Evolutionary conservation across 2,888 invertebrate genomes (phyloP).

Genomic region (Spilarctia lutea): DNA sequence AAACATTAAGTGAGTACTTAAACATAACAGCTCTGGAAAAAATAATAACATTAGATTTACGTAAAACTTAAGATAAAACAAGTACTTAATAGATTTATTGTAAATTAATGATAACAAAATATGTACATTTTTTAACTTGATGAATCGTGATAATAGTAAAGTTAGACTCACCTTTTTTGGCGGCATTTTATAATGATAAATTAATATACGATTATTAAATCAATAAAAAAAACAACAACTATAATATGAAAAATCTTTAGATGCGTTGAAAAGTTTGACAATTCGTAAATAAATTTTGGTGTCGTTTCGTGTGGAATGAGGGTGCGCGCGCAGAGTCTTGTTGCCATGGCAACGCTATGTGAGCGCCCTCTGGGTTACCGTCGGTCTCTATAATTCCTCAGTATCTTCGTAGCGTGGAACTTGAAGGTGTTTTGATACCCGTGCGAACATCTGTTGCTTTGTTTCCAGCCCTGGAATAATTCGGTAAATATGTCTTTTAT

Average conservation of each 20-base stretch:
- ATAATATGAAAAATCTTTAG: slow-evolving; percentile 35
- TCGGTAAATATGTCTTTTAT: slow-evolving; percentile 17
- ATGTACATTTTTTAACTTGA: not conserved
- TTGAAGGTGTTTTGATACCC: slow-evolving; percentile 35
- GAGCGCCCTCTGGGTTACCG: slow-evolving; percentile 40
- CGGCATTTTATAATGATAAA: slow-evolving; percentile 62
- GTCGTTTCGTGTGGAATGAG: slow-evolving; percentile 41
- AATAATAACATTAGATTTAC: not conserved
- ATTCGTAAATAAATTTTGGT: slow-evolving; percentile 68
- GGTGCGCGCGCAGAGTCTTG: slow-evolving; percentile 77
- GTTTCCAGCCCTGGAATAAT: not conserved
- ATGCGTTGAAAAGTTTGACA: slow-evolving; percentile 62
- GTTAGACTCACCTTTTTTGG: slow-evolving; percentile 78
- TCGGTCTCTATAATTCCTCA: slow-evolving; percentile 23
- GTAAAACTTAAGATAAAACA: not conserved
- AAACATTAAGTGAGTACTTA: not conserved
- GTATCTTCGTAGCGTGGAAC: slow-evolving; percentile 26
- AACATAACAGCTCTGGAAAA: not conserved
- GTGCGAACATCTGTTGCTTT: slow-evolving; percentile 4
- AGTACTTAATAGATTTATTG: not conserved
- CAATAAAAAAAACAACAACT: slow-evolving; percentile 37
- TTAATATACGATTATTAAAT: slow-evolving; percentile 35
- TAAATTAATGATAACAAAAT: not conserved
- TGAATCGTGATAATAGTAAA: not conserved
- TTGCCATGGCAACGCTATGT: slow-evolving; percentile 69